phyloP scores from a whole-genome alignment of 1,140 invertebrate species.

The Oncopodura yosiiana region DNA sequence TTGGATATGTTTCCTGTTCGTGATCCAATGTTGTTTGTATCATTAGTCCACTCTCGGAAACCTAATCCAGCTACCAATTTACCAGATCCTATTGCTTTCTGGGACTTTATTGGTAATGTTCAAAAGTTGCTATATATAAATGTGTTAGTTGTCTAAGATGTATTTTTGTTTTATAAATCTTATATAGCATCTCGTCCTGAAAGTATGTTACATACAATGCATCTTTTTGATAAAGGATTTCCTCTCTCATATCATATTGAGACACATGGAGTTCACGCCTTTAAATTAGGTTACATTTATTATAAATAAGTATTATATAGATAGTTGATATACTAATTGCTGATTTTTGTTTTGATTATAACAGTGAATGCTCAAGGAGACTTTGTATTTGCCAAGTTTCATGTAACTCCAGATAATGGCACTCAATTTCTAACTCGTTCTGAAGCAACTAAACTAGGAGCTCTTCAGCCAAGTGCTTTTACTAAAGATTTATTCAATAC shows the following conservation, averaged over 20 bases:
- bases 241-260: constrained; percentile 49
- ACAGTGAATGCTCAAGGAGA: constrained; percentile 43
- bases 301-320: too few relatives aligned
- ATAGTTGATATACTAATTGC: too few relatives aligned
- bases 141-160: too few relatives aligned
- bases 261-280: constrained; percentile 49
- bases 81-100: constrained; percentile 49
- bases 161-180: too few relatives aligned
- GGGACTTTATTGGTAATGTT: constrained; percentile 49
- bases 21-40: constrained; percentile 55
- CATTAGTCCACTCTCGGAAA: constrained; percentile 53
- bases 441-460: constrained; percentile 43
- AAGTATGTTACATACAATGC: constrained; percentile 45
- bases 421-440: constrained; percentile 45
- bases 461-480: constrained; percentile 51
- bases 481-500: constrained; percentile 52
- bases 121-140: too few relatives aligned
- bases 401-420: constrained; percentile 49
- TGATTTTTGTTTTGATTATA: too few relatives aligned
- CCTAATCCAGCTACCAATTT: constrained; percentile 84
- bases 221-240: constrained; percentile 49
- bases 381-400: constrained; percentile 47
- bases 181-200: constrained; percentile 48
- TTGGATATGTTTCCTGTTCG: constrained; percentile 62
- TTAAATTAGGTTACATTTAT: too few relatives aligned